Evolutionary conservation across 2,113 vertebrate species (phyloP), one percentile per base, ranked within the genome.

Genomic region (Aphyosemion australe): DNA sequence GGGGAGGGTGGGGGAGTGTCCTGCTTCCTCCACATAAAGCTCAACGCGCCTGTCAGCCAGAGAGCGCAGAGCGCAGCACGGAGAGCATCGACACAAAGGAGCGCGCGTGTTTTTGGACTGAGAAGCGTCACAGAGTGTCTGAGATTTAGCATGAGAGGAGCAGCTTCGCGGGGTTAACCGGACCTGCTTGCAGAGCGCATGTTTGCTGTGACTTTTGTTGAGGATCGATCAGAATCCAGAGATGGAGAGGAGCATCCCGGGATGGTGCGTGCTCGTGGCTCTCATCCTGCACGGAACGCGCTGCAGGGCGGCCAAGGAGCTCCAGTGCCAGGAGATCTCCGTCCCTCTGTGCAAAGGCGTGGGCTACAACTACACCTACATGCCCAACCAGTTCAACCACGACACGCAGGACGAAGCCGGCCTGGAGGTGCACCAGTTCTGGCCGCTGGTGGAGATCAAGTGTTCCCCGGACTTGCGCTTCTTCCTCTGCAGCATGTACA

Each of bases 401-500:
- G 95, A 95, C 89, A 94, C 94, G 60, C 95, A 96, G 88, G 95
- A 96, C 82, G 95, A 96, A 62, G 95, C 95, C 4, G 95, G 95
- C 18, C 91, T 96, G 83, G 95, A 96, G 87, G 95, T 95, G 85
- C 95, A 96, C 84, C 95, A 96, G 91, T 96, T 96, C 85, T 96
- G 94, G 94, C 95, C 95, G 14, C 92, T 96, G 83, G 95, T 96
- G 73, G 94, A 95, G 89, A 96, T 96, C 64, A 94, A 94, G 83
- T 96, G 95, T 61, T 96, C 95, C 59, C 86, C 93, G 1, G 96
- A 96, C 84, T 84, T 98, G 90, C 94, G 94, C 84, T 98, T 98
- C 92, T 98, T 97, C 85, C 93, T 98, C 61, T 98, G 96, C 90
- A 95, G 94, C 90, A 95, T 98, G 93, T 98, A 97, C 92, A 94